Base-by-base conservation (phyloP, 92 coral and sea anemone species). In the Diadumene lineata region DNA sequence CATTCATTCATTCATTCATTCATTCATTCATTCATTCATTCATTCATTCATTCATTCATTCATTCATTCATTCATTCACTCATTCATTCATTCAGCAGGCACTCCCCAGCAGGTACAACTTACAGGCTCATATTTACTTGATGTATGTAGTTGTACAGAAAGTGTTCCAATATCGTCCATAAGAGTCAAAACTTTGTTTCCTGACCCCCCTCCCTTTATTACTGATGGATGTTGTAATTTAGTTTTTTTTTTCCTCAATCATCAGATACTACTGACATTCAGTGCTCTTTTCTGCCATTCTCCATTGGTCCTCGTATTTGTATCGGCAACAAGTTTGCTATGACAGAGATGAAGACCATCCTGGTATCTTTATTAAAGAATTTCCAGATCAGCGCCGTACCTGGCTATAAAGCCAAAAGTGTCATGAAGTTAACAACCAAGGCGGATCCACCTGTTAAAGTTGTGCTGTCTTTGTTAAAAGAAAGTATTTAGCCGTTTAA, bases 281-380 rank as follows among this genome's bases (percentile, higher is more conserved):
- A 83, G 7, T 90, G 34, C 75, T 53, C 90, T 0, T 81, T 73
- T 53, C 60, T 90, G 16, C 96, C 92, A 6, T 90, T 87, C 75
- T 85, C 87, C 15, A 66, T 73, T 78, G 92, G 96, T 19, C 79
- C 92, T 66, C 89, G 92, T 32, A 64, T 60, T 56, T 90, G 96
- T 57, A 81, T 84, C 33, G 92, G 92, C 1, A 68, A 84, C 79
- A 87, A 87, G 77, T 87, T 87, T 55, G 89, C 96, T 31, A 22
- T 77, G 83, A 64, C 78, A 56, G 85, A 90, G 82, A 76, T 87
- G 62, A 83, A 78, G 71, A 78, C 82, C 38, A 44, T 87, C 56
- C 74, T 90, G 53, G 56, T 86, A 4, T 67, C 75, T 18, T 50
- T 90, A 50, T 44, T 83, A 22, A 75, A 68, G 77, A 73, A 64